These are phyloP conservation scores for Chouioia cunea DNA, from an alignment of 2,888 invertebrate genomes.

Conservation along the genomic window DNA sequence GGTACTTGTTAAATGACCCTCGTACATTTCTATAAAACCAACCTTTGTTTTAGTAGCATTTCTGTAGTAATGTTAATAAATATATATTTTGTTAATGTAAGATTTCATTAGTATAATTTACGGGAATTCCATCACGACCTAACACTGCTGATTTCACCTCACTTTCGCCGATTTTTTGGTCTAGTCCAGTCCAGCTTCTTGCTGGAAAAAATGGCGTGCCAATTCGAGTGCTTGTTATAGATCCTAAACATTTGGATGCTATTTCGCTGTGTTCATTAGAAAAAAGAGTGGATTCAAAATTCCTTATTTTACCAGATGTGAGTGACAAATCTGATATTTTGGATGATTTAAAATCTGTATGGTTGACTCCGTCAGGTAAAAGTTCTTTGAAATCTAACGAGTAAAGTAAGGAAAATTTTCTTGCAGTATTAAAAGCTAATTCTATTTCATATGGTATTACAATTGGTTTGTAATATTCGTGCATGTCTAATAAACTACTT, in stretches of 20 bases:
- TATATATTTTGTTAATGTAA: conserved; percentile 21
- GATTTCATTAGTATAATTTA: conserved; percentile 75
- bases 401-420: conserved; percentile 73
- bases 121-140: conserved; percentile 84
- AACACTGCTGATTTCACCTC: conserved; percentile 77
- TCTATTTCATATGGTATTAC: conserved; percentile 95
- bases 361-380: conserved; percentile 74
- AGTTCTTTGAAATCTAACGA: conserved; percentile 83
- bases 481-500: conserved; percentile 84
- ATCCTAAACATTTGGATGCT: conserved; percentile 57
- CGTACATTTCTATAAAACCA: too few relatives aligned
- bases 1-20: too few relatives aligned
- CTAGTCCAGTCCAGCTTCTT: conserved; percentile 88
- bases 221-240: conserved; percentile 70
- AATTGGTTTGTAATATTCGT: conserved; percentile 91
- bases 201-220: conserved; percentile 77
- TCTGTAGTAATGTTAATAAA: conserved; percentile 8
- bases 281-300: conserved; percentile 56
- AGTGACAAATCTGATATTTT: conserved; percentile 78
- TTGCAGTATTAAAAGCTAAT: conserved; percentile 77
- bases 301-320: conserved; percentile 79
- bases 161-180: conserved; percentile 83
- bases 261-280: conserved; percentile 56
- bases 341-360: conserved; percentile 65
- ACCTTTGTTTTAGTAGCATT: too few relatives aligned